phyloP scores from a whole-genome alignment of 2,113 vertebrate genomes.

The Menidia beryllina region DNA sequence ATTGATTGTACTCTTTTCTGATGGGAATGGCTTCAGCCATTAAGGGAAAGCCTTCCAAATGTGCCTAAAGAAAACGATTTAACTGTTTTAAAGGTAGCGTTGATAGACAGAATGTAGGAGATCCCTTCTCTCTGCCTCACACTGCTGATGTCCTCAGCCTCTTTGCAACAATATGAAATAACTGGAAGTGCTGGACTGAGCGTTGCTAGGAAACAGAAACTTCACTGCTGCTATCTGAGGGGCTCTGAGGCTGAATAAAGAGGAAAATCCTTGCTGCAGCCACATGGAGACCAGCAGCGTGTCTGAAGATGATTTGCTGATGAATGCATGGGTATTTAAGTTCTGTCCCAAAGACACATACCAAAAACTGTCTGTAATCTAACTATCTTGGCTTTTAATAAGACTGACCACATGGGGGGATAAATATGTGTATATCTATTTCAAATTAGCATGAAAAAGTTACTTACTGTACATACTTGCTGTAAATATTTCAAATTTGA shows the following conservation, averaged over 20 bases:
- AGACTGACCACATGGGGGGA: neutral
- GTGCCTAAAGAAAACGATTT: neutral
- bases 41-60: neutral
- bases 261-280: slow-evolving; percentile 67
- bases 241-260: slow-evolving; percentile 46
- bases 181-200: slow-evolving; percentile 47
- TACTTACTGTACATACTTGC: neutral
- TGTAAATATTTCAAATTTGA: neutral
- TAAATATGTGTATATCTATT: neutral
- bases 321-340: slow-evolving; percentile 27
- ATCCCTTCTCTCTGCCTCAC: slow-evolving; percentile 14
- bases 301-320: slow-evolving; percentile 41
- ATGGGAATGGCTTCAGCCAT: no score
- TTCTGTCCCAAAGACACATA: neutral
- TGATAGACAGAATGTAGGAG: slow-evolving; percentile 9
- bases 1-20: no score
- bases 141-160: slow-evolving; percentile 46
- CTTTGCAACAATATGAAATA: slow-evolving; percentile 38
- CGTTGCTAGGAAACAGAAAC: slow-evolving; percentile 80
- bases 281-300: slow-evolving; percentile 4
- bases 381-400: neutral
- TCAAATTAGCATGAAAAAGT: neutral
- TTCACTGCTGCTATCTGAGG: slow-evolving; percentile 53
- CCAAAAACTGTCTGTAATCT: neutral
- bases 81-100: neutral